Base-by-base conservation (phyloP, 2,797 vertebrate genomes). In the Schizopygopsis pylzovi region DNA sequence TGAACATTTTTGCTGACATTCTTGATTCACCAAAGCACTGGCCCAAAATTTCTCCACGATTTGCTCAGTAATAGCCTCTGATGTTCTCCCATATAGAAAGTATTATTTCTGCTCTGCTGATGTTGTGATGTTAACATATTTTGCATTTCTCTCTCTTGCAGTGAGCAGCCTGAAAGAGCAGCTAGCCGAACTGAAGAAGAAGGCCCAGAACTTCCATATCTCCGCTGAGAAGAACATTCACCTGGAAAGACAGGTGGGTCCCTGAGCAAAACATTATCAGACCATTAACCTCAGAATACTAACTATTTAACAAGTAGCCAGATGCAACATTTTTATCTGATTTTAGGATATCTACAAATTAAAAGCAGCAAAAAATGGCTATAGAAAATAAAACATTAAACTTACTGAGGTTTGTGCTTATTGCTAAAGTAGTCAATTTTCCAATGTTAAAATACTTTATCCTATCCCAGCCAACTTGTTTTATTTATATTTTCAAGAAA, bases 111-210 rank as follows among this genome's bases (percentile, higher is more conserved):
- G 45, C 33, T 76, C 16, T 68, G 59, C 47, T 61, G 43, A 85
- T 61, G 54, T 47, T 61, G 49, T 73, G 15, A 73, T 61, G 63
- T 49, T 87, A 56, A 76, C 45, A 47, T 65, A 71, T 33, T 87
- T 54, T 10, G 79, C 9, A 79, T 61, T 15, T 78, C 56, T 76
- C 54, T 70, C n/a, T 83, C 89, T 78, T 75, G 25, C 79, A 99
- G 98, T 99, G 90, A 97, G 96, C 91, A 97, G 94, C 92, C 92
- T 99, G 92, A 97, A 95, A 91, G 98, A 99, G 91, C 98, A 99
- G 91, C 95, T 99, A 52, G 97, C 98, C 87, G 98, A 99, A 92
- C 93, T 98, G 87, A 98, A 96, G 92, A 98, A 95, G 94, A 98
- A 93, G 92, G 98, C 97, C 93, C 97, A 97, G 87, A 97, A 93